These are phyloP conservation scores for Uria aalge DNA, from an alignment of 2,113 vertebrate genomes.

Conservation along the genomic window DNA sequence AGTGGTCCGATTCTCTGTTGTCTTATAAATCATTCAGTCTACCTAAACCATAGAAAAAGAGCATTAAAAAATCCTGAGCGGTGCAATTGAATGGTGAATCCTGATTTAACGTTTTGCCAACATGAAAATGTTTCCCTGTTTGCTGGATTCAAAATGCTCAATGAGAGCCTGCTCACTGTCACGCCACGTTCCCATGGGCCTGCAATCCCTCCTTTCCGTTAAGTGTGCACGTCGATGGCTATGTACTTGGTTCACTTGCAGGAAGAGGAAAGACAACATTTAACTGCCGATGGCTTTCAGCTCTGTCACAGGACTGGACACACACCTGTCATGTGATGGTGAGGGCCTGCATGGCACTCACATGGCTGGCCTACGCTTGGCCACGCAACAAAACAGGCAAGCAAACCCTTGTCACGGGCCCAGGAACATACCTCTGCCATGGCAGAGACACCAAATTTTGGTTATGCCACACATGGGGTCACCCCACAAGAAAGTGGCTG, in stretches of 20 bases:
- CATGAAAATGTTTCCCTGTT: background rate
- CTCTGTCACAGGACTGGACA: background rate
- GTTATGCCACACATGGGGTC: background rate
- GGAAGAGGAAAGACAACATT: background rate
- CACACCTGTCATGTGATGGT: background rate
- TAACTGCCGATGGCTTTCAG: background rate
- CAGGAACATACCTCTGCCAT: rapidly evolving
- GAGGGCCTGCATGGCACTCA: background rate
- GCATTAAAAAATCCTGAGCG: background rate
- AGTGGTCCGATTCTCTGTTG: background rate
- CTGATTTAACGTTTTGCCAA: background rate
- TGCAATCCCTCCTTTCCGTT: background rate
- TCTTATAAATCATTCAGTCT: background rate
- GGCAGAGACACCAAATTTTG: background rate
- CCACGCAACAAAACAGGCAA: background rate
- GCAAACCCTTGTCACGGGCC: background rate
- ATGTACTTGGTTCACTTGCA: background rate
- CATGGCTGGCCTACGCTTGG: background rate
- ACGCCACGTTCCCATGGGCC: background rate
- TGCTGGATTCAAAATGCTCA: background rate
- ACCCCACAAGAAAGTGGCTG: background rate
- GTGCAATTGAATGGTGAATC: background rate
- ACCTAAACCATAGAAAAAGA: background rate
- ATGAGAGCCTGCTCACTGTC: background rate
- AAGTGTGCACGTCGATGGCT: rapidly evolving